These are phyloP conservation scores for Hyposoter dolosus DNA, from an alignment of 2,888 invertebrate genomes.

Conservation along the genomic window DNA sequence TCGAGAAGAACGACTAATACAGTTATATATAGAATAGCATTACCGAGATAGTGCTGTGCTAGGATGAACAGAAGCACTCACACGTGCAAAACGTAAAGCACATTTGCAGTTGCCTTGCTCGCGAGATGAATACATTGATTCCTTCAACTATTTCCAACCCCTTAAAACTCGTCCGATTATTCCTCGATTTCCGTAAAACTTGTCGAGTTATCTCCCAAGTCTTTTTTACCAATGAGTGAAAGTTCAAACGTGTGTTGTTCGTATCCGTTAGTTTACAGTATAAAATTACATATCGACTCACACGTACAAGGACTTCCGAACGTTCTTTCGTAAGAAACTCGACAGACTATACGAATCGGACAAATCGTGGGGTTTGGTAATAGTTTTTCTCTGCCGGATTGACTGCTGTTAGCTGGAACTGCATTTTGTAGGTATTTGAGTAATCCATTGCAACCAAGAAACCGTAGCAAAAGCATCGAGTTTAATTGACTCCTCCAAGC, in stretches of 20 bases:
- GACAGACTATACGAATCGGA: background rate
- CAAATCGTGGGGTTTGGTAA: background rate
- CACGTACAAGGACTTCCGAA: no score
- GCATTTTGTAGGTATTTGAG: background rate
- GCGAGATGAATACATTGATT: constrained; percentile 62
- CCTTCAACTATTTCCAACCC: constrained; percentile 65
- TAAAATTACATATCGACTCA: background rate
- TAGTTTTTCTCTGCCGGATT: background rate
- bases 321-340: background rate
- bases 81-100: constrained; percentile 11
- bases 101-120: background rate
- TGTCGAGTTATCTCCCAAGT: constrained; percentile 13
- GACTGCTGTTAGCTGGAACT: constrained; percentile 25
- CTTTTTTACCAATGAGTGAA: constrained; percentile 47
- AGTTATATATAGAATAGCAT: constrained; percentile 16
- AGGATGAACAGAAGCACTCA: constrained; percentile 38
- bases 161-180: constrained; percentile 62
- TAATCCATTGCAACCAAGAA: background rate
- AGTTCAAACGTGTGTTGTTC: constrained; percentile 8
- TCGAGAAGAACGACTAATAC: constrained; percentile 5
- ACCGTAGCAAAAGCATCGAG: constrained; percentile 18
- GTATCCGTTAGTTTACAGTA: background rate
- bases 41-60: constrained; percentile 7
- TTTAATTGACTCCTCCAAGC: constrained; percentile 48
- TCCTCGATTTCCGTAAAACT: constrained; percentile 19